Evolutionary conservation across 2,888 invertebrate genomes (phyloP).

Genomic region (Drosophila paramelanica): DNA sequence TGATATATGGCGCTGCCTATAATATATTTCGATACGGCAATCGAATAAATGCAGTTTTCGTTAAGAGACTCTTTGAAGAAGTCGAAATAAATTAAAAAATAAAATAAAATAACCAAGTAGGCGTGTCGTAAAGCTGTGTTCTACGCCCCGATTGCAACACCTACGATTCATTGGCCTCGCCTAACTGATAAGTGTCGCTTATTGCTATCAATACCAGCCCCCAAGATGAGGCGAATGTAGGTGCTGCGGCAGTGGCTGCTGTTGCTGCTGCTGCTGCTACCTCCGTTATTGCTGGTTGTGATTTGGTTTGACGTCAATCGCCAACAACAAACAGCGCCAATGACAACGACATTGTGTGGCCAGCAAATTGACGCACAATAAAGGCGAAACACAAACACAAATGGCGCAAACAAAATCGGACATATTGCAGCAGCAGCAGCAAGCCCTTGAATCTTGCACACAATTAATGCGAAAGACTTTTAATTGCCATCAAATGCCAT

Average conservation of each 20-base stretch:
- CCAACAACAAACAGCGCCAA: constrained; percentile 71
- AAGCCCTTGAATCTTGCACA: constrained; percentile 51
- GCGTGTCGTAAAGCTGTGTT: neutral
- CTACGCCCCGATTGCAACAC: constrained; percentile 41
- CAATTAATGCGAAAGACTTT: constrained; percentile 73
- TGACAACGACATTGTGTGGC: constrained; percentile 73
- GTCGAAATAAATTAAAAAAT: constrained; percentile 2
- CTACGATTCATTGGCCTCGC: constrained; percentile 53
- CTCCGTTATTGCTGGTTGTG: constrained; percentile 34
- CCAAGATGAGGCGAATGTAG: constrained; percentile 48
- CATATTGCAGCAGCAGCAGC: constrained; percentile 30
- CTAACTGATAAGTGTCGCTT: constrained; percentile 50
- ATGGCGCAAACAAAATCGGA: constrained; percentile 19
- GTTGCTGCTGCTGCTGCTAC: constrained; percentile 19
- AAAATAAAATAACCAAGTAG: neutral
- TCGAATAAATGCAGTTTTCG: neutral
- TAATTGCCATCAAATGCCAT: constrained; percentile 74
- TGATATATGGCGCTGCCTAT: constrained; percentile 39
- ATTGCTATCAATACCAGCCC: constrained; percentile 59
- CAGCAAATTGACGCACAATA: constrained; percentile 74
- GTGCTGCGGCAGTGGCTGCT: constrained; percentile 13
- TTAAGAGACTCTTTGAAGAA: neutral
- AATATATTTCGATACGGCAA: no score
- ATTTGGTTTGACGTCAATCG: constrained; percentile 75
- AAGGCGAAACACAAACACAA: constrained; percentile 25